Conservation (phyloP, 2,888 invertebrate species). For the Agonopterix subpropinquella region DNA sequence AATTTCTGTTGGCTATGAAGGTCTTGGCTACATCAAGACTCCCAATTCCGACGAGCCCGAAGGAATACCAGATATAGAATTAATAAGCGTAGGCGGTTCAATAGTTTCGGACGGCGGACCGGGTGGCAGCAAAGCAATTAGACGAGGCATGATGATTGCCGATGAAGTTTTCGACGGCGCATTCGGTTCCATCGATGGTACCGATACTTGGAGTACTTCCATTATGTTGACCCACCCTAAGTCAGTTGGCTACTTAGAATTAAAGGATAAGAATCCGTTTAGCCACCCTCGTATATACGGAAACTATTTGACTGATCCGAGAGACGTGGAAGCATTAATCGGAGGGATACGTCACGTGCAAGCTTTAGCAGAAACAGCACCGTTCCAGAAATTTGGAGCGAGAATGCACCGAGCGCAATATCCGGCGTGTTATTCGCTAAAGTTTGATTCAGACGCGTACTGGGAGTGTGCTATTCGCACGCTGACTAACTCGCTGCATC, state of each 20-base stretch:
- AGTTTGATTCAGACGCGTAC: constrained; percentile 75
- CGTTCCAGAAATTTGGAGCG: constrained; percentile 70
- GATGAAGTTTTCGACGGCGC: constrained; percentile 56
- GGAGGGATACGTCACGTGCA: constrained; percentile 74
- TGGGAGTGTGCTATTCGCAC: constrained; percentile 80
- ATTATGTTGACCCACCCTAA: constrained; percentile 81
- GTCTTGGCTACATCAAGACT: constrained; percentile 78
- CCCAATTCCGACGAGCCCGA: constrained; percentile 62
- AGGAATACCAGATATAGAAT: constrained; percentile 81
- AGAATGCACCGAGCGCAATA: constrained; percentile 68
- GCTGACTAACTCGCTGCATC: constrained; percentile 77
- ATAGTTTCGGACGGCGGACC: constrained; percentile 50
- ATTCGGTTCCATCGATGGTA: constrained; percentile 52
- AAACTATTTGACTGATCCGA: constrained; percentile 79
- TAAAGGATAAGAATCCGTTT: constrained; percentile 78
- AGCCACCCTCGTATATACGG: constrained; percentile 80
- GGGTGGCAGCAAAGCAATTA: constrained; percentile 45
- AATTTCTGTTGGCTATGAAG: constrained; percentile 77
- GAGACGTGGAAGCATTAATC: constrained; percentile 78
- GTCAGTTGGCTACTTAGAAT: constrained; percentile 79
- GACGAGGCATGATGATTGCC: constrained; percentile 61
- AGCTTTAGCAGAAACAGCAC: constrained; percentile 55
- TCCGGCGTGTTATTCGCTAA: constrained; percentile 74
- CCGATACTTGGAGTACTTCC: constrained; percentile 73
- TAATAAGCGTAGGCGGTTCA: constrained; percentile 77